Percentiles rank a stretch among this genome's conserved stretches.
Evolutionary conservation across 2,113 vertebrate species (phyloP).

Genomic region (Ursus arctos): DNA sequence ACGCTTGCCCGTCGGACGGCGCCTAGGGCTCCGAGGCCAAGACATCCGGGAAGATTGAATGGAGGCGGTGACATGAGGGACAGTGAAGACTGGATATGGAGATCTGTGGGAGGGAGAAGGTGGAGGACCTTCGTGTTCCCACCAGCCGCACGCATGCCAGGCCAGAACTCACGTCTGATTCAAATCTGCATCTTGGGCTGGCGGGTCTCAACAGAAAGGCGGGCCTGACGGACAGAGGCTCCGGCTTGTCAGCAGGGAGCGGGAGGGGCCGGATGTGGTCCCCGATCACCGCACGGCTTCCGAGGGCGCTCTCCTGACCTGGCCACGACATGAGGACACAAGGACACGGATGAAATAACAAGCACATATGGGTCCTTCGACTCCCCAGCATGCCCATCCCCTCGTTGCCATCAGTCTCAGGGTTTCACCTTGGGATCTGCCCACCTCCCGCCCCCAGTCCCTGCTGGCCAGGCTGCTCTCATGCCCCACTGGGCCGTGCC

Average conservation of each 20-base stretch:
- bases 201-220: slow-evolving; percentile 91
- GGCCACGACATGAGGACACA: background rate
- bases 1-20: rapidly evolving
- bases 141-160: rapidly evolving
- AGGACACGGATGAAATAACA: background rate
- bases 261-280: slow-evolving; percentile 94
- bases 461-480: too few species aligned
- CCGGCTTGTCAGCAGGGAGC: slow-evolving; percentile 92
- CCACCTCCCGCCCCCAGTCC: rapidly evolving
- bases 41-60: rapidly evolving
- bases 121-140: background rate
- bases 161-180: slow-evolving; percentile 92
- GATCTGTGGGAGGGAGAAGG: too few species aligned
- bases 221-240: slow-evolving; percentile 93
- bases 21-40: rapidly evolving
- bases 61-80: rapidly evolving
- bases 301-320: slow-evolving; percentile 92
- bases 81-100: background rate
- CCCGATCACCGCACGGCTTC: slow-evolving; percentile 91
- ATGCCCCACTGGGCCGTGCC: rapidly evolving
- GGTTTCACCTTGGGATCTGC: rapidly evolving
- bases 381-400: rapidly evolving
- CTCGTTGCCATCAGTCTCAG: rapidly evolving
- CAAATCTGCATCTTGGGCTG: slow-evolving; percentile 92
- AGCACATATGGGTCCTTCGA: rapidly evolving